Evolutionary conservation across 2,888 invertebrate genomes (phyloP).

Genomic region (Drosophila mulleri): DNA sequence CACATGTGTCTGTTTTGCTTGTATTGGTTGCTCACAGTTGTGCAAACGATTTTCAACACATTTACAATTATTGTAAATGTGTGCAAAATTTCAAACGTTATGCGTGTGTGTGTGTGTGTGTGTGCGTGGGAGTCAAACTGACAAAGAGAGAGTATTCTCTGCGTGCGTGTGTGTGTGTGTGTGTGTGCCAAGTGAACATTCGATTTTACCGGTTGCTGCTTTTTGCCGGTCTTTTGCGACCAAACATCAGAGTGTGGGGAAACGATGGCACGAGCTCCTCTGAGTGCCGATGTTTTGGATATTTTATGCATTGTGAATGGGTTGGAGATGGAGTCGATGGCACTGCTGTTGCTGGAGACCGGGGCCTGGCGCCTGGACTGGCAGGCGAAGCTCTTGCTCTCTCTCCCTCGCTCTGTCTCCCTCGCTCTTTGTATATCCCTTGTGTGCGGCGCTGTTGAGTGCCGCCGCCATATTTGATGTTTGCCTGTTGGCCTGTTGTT

Average conservation of each 20-base stretch:
- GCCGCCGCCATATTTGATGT: slow-evolving; percentile 70
- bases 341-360: slow-evolving; percentile 14
- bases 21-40: slow-evolving; percentile 69
- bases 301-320: slow-evolving; percentile 45
- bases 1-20: slow-evolving; percentile 27
- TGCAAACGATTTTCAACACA: slow-evolving; percentile 83
- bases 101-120: slow-evolving; percentile 13
- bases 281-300: slow-evolving; percentile 55
- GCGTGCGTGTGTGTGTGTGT: slow-evolving; percentile 25
- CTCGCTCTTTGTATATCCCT: slow-evolving; percentile 30
- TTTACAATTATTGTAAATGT: slow-evolving; percentile 81
- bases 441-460: slow-evolving; percentile 45
- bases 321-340: slow-evolving; percentile 1
- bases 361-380: slow-evolving; percentile 11
- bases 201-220: slow-evolving; percentile 82
- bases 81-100: slow-evolving; percentile 78
- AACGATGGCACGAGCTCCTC: slow-evolving; percentile 11
- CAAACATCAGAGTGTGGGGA: slow-evolving; percentile 21
- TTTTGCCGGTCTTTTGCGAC: slow-evolving; percentile 75
- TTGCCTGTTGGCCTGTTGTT: slow-evolving; percentile 71
- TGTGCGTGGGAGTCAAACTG: slow-evolving; percentile 49
- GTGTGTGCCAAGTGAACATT: slow-evolving; percentile 72
- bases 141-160: slow-evolving; percentile 12
- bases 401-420: background rate
- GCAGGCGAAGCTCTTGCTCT: background rate